Conservation (phyloP, 2,888 invertebrate species). For the Phasia obesa region DNA sequence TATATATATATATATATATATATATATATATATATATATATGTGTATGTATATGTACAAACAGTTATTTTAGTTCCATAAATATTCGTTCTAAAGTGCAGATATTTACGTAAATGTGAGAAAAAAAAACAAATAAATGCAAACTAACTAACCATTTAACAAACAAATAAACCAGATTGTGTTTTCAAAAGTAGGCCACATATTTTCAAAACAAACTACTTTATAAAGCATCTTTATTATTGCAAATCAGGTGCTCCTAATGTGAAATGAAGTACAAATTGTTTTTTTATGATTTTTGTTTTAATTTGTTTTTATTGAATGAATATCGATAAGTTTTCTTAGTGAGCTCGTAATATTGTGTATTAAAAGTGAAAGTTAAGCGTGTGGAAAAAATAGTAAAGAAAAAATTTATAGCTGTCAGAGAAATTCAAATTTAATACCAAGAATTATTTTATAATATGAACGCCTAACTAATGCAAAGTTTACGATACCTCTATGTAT, state of each 20-base stretch:
- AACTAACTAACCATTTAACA: constrained; percentile 21
- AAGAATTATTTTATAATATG: not conserved
- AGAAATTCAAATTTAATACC: not conserved
- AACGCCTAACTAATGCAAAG: not conserved
- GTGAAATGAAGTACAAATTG: constrained; percentile 58
- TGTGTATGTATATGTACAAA: constrained; percentile 31
- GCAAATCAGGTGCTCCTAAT: constrained; percentile 42
- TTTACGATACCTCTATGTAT: not conserved
- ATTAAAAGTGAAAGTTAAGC: constrained; percentile 45
- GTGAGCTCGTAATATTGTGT: constrained; percentile 36
- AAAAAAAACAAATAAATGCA: constrained; percentile 18
- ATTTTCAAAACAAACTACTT: constrained; percentile 12
- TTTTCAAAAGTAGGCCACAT: constrained; percentile 23
- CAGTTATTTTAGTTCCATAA: constrained; percentile 20
- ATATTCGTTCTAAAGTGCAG: constrained; percentile 32
- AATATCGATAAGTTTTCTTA: constrained; percentile 24
- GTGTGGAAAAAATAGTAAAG: constrained; percentile 19
- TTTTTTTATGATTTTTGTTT: constrained; percentile 44
- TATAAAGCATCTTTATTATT: constrained; percentile 10
- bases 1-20: constrained; percentile 11
- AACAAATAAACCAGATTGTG: constrained; percentile 2
- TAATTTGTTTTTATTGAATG: constrained; percentile 52
- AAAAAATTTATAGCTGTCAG: not conserved
- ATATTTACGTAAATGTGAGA: constrained; percentile 31
- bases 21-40: not conserved